Evolutionary conservation across 1,140 invertebrate genomes (phyloP).

Genomic region (Anagrus nilaparvatae): DNA sequence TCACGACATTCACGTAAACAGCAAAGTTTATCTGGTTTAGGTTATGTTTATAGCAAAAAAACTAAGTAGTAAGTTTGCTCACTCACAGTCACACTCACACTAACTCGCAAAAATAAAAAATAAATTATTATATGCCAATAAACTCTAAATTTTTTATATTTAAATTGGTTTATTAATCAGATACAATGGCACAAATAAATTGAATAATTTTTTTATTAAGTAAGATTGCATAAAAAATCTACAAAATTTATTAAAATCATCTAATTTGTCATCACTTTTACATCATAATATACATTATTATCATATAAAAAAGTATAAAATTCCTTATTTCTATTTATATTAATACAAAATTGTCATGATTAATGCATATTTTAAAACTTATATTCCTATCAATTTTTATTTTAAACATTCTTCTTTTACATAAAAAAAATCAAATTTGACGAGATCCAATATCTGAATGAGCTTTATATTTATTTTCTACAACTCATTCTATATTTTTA

Average conservation of each 20-base stretch:
- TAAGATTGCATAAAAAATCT: too few relatives aligned
- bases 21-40: too few relatives aligned
- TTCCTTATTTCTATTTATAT: slow-evolving; percentile 18
- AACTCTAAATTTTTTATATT: too few relatives aligned
- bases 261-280: slow-evolving; percentile 15
- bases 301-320: slow-evolving; percentile 29
- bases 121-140: too few relatives aligned
- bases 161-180: too few relatives aligned
- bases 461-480: slow-evolving; percentile 5
- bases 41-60: too few relatives aligned
- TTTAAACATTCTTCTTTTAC: slow-evolving; percentile 11
- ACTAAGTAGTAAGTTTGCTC: too few relatives aligned
- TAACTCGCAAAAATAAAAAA: too few relatives aligned
- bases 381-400: slow-evolving; percentile 8
- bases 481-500: slow-evolving; percentile 8
- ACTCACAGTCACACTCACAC: too few relatives aligned
- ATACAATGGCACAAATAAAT: too few relatives aligned
- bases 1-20: too few relatives aligned
- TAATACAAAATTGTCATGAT: slow-evolving; percentile 20
- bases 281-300: slow-evolving; percentile 13
- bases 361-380: slow-evolving; percentile 20
- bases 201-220: too few relatives aligned
- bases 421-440: slow-evolving; percentile 15
- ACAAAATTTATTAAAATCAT: slow-evolving; percentile 16
- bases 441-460: slow-evolving; percentile 15